Percentiles rank a stretch among this genome's conserved stretches.
phyloP scores from a whole-genome alignment of 2,888 invertebrate genomes.

The Galeopsomyia nigrocyanea region DNA sequence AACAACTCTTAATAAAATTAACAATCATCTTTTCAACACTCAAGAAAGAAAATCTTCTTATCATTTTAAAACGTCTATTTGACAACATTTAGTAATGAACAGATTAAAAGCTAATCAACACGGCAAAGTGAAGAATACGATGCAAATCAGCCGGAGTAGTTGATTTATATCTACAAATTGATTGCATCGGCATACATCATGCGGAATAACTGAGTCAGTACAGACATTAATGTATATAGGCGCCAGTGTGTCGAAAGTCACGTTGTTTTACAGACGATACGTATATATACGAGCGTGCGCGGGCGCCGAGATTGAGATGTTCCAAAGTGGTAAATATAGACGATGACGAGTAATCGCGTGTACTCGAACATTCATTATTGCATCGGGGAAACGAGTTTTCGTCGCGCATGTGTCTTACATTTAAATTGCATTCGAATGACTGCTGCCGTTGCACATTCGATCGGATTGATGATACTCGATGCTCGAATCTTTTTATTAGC shows the following conservation, averaged over 20 bases:
- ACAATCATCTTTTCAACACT: too few species aligned
- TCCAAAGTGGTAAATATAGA: constrained; percentile 30
- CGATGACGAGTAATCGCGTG: constrained; percentile 10
- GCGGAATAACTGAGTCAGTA: constrained; percentile 25
- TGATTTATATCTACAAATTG: constrained; percentile 10
- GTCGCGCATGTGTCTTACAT: neutral
- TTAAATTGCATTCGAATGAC: neutral
- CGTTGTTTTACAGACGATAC: constrained; percentile 11
- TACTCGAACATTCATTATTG: constrained; percentile 1
- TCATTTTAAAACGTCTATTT: too few species aligned
- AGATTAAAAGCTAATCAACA: too few species aligned
- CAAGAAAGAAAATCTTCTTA: too few species aligned
- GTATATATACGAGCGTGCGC: neutral
- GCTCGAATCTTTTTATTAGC: constrained; percentile 14
- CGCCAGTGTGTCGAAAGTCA: constrained; percentile 19
- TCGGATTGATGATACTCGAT: constrained; percentile 22
- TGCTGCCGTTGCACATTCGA: neutral
- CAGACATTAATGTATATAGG: too few species aligned
- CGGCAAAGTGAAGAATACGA: constrained; percentile 6
- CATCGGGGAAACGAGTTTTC: constrained; percentile 33
- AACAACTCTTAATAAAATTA: too few species aligned
- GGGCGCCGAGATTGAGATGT: constrained; percentile 8
- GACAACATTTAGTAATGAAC: too few species aligned
- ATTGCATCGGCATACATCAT: neutral
- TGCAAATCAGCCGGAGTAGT: neutral